Percentiles rank a stretch among this genome's conserved stretches.
phyloP scores from a whole-genome alignment of 2,113 vertebrate species.

The Apodemus sylvaticus region DNA sequence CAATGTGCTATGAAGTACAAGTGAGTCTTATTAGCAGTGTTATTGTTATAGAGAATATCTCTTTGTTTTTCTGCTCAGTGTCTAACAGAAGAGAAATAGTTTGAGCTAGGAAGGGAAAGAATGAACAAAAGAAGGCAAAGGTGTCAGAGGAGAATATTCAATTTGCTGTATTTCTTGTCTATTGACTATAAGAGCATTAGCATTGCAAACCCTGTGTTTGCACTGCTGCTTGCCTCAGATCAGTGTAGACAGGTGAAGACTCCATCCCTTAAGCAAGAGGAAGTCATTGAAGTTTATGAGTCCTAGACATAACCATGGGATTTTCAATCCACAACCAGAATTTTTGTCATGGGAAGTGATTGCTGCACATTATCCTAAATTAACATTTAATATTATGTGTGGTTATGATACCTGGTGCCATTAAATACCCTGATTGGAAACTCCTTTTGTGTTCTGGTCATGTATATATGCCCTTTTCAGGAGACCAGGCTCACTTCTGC shows the following conservation, averaged over 20 bases:
- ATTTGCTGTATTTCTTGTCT: background rate
- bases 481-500: background rate
- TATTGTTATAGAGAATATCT: background rate
- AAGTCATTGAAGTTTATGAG: background rate
- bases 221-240: background rate
- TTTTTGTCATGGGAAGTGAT: background rate
- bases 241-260: background rate
- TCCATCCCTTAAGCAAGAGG: background rate
- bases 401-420: background rate
- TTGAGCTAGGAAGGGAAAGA: background rate
- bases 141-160: background rate
- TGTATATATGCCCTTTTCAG: background rate
- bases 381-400: background rate
- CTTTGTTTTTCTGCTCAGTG: background rate
- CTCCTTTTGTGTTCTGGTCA: background rate
- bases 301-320: background rate
- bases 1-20: background rate
- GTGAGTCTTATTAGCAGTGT: background rate
- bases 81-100: background rate
- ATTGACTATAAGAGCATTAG: background rate
- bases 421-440: fast-evolving
- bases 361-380: background rate
- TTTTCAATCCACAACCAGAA: background rate
- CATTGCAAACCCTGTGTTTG: background rate
- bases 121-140: background rate